Percentiles rank a stretch among this genome's conserved stretches.
These are phyloP conservation scores for Tyrannus savana DNA, from an alignment of 2,113 vertebrate genomes.

Conservation along the genomic window DNA sequence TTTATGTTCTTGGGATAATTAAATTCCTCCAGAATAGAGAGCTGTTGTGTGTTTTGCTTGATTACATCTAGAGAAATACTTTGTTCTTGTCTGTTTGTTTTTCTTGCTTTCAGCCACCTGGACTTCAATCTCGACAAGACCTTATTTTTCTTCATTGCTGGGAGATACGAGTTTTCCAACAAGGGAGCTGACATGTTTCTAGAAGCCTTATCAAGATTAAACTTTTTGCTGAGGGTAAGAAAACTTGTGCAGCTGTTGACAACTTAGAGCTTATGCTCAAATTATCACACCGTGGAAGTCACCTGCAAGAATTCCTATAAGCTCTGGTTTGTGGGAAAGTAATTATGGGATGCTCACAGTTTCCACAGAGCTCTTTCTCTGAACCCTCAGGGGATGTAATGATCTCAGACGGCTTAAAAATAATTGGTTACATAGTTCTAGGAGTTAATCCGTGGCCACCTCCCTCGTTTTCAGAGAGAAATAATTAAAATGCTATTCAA, in stretches of 20 bases:
- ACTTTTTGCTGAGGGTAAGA: constrained; percentile 91
- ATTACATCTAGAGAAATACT: not conserved
- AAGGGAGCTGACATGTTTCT: constrained; percentile 97
- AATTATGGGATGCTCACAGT: not conserved
- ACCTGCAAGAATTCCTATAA: not conserved
- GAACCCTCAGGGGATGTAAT: not conserved
- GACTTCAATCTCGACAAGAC: constrained; percentile 96
- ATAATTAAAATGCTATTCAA: not conserved
- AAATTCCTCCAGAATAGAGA: not conserved
- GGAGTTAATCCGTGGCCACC: not conserved
- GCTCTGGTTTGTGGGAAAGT: not conserved
- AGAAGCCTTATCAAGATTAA: constrained; percentile 93
- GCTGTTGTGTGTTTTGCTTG: not conserved
- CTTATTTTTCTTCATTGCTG: constrained; percentile 95
- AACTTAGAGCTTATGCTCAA: not conserved
- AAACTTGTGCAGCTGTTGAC: not conserved
- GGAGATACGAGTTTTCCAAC: constrained; percentile 96
- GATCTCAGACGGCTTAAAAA: not conserved
- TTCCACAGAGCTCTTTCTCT: not conserved
- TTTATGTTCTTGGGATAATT: not conserved
- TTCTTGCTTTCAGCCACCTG: constrained; percentile 84
- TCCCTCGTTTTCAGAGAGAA: not conserved
- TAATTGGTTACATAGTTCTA: not conserved
- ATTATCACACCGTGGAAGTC: not conserved
- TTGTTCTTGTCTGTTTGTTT: not conserved